Evolutionary conservation across 2,888 invertebrate species (phyloP).

Genomic region (Linnaemya vulpina): DNA sequence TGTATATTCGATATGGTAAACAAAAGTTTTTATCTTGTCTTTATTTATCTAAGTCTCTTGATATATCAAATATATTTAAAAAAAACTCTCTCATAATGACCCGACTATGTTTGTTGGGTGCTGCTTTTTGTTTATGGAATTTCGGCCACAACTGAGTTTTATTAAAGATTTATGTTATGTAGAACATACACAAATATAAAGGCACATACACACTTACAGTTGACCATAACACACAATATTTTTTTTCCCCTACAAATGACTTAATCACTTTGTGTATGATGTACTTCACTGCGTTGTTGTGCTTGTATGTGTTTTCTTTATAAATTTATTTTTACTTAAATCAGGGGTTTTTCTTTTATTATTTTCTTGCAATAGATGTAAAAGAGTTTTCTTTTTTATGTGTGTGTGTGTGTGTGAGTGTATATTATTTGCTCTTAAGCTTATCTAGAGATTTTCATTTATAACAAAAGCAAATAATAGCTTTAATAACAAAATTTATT

Average conservation of each 20-base stretch:
- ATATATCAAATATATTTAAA: too few species aligned
- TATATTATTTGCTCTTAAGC: slow-evolving; percentile 35
- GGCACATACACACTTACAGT: not conserved
- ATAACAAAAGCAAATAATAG: slow-evolving; percentile 35
- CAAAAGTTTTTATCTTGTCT: too few species aligned
- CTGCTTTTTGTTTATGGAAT: not conserved
- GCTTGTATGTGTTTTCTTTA: slow-evolving; percentile 6
- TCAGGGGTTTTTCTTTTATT: not conserved
- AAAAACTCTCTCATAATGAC: too few species aligned
- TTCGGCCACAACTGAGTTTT: slow-evolving; percentile 18
- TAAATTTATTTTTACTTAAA: slow-evolving; percentile 23
- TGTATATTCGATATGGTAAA: too few species aligned
- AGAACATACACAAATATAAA: not conserved
- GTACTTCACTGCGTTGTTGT: not conserved
- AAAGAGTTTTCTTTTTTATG: not conserved
- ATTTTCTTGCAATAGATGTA: not conserved
- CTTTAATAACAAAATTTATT: not conserved
- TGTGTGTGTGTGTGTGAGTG: not conserved
- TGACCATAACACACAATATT: not conserved
- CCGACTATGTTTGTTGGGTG: not conserved
- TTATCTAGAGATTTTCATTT: slow-evolving; percentile 39
- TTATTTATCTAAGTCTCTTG: too few species aligned
- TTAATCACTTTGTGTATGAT: slow-evolving; percentile 54
- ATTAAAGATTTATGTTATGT: slow-evolving; percentile 23
- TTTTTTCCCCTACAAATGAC: slow-evolving; percentile 21